phyloP scores from a whole-genome alignment of 2,113 vertebrate species.

The Indri indri region DNA sequence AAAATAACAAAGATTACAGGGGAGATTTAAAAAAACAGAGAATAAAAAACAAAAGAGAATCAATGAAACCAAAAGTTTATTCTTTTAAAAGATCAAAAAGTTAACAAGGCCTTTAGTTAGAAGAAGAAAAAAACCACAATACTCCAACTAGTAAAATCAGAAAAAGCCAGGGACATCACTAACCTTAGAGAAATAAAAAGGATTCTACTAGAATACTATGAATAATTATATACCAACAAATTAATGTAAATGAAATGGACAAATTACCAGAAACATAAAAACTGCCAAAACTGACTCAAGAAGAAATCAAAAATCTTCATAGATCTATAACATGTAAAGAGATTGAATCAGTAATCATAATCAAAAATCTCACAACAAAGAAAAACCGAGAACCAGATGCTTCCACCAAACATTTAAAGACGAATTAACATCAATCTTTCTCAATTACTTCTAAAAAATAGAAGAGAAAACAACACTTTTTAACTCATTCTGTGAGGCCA shows the following conservation, averaged over 20 bases:
- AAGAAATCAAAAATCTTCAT: conserved; percentile 7
- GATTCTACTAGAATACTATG: background rate
- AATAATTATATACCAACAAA: background rate
- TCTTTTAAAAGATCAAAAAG: conserved; percentile 22
- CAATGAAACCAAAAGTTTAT: background rate
- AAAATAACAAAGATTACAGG: background rate
- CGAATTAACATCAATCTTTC: background rate
- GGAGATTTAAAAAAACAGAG: background rate
- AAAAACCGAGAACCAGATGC: background rate
- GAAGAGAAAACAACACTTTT: background rate
- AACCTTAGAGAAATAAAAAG: conserved; percentile 5
- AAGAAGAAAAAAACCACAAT: background rate
- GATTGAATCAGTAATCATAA: background rate
- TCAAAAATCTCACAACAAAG: background rate
- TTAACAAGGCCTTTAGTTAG: background rate
- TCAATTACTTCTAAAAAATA: background rate
- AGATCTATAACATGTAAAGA: background rate
- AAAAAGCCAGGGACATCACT: background rate
- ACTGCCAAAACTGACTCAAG: background rate
- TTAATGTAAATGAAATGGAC: background rate
- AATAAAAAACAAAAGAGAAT: background rate
- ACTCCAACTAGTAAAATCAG: background rate
- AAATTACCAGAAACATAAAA: background rate
- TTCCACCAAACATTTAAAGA: background rate
- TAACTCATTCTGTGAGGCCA: background rate